Evolutionary conservation across 2,113 vertebrate species (phyloP).

Genomic region (Eubucco bourcierii): DNA sequence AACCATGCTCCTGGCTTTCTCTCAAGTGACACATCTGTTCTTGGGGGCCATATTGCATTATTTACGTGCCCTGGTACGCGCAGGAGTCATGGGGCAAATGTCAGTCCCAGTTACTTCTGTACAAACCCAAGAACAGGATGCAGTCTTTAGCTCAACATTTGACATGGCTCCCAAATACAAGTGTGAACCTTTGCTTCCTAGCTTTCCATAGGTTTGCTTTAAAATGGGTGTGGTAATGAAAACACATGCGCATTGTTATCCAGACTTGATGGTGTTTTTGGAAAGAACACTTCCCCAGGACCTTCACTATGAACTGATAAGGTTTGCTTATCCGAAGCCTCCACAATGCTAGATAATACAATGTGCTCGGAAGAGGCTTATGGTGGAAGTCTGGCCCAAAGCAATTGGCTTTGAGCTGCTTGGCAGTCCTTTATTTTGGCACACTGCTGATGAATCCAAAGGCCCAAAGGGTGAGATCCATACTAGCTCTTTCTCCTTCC

Average conservation of each 20-base stretch:
- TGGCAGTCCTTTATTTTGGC: neutral
- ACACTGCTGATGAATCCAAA: neutral
- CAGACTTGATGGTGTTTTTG: neutral
- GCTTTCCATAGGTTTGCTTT: conserved; percentile 2
- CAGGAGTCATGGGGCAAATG: neutral
- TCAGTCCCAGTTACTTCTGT: neutral
- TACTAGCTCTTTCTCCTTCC: neutral
- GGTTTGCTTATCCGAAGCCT: neutral
- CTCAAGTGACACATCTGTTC: conserved; percentile 38
- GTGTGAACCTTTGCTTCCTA: conserved; percentile 19
- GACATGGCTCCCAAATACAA: conserved; percentile 20
- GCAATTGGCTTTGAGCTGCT: neutral
- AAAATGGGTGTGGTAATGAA: neutral
- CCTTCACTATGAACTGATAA: conserved; percentile 1
- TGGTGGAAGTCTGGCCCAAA: neutral
- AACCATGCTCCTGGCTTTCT: conserved; percentile 24
- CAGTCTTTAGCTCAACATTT: conserved; percentile 17
- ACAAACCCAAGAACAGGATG: neutral
- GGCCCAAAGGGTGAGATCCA: neutral
- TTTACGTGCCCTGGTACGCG: neutral
- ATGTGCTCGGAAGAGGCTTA: neutral
- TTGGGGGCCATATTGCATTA: conserved; percentile 39
- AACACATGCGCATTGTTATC: conserved; percentile 9
- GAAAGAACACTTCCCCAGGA: neutral
- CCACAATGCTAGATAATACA: neutral